Evolutionary conservation across 2,888 invertebrate genomes (phyloP), one percentile per base, ranked within the genome.

Genomic region (Xiphydria camelus): DNA sequence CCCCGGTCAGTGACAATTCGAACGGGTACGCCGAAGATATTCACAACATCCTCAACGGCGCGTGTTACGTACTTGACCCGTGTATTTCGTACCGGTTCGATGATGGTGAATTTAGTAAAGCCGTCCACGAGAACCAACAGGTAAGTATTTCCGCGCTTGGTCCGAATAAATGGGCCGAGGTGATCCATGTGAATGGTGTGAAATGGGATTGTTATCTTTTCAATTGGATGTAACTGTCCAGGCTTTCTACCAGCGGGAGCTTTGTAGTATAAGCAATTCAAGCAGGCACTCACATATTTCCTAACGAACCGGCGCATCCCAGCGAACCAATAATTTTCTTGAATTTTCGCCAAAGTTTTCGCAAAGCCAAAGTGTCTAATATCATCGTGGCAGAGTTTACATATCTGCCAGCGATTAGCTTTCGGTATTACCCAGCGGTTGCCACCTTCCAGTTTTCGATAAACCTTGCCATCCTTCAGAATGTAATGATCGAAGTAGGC

Each of bases 241-340:
- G 37, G 41, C 41, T 47, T 49, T 18, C 41, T 51, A 3, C 63
- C 60, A 14, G 52, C 31, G 9, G 44, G 39, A 4, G 51, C 44
- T 46, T 74, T 73, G 14, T 62, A 55, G 29, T 64, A 65, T 3
- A 72, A 44, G 49, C 76, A 76, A 9, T 66, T 53, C 4, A 76
- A 50, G 49, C 73, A 76, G 6, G 66, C 57, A 1, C 14, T 33
- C 3, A 75, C 68, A 47, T 76, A 73, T 43, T 69, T 62, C 39
- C 67, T 59, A 1, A 70, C 62, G 34, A 68, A 70, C 4, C 49
- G 37, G 7, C 53, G 40, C 66, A 74, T 64, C 7, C 59, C 53
- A 0, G 66, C 65, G 38, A 76, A 76, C 72, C 72, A 75, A 45
- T 70, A 77, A 17, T 51, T 49, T 25, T 57, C 51, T 7, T 44